These are phyloP conservation scores for Trigoniulus corallinus DNA, from an alignment of 1,140 invertebrate species.

Conservation along the genomic window DNA sequence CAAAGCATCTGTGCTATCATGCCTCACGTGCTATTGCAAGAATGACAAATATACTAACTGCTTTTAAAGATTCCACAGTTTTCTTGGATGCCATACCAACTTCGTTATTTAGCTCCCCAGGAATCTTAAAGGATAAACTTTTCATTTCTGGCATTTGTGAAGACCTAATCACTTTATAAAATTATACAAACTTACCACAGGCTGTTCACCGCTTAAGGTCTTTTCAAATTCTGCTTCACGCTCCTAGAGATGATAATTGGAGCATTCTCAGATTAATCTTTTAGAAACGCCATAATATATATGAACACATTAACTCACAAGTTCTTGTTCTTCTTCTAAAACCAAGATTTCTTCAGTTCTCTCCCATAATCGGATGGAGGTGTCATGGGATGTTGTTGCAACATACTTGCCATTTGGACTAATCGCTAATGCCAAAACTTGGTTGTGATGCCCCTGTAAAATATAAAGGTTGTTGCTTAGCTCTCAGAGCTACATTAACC, in stretches of 20 bases:
- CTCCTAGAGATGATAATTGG: constrained; percentile 32
- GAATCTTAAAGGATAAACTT: constrained; percentile 20
- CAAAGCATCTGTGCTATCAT: not conserved
- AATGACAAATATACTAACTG: constrained; percentile 33
- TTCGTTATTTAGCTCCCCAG: constrained; percentile 38
- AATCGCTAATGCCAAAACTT: constrained; percentile 54
- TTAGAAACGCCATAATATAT: no score
- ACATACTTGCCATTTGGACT: constrained; percentile 64
- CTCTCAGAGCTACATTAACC: not conserved
- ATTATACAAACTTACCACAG: constrained; percentile 36
- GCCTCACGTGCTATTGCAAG: not conserved
- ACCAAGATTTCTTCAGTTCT: constrained; percentile 77
- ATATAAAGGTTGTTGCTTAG: constrained; percentile 15
- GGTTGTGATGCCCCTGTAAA: constrained; percentile 53
- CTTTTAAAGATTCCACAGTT: constrained; percentile 78
- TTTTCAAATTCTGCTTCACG: constrained; percentile 51
- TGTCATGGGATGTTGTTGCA: constrained; percentile 72
- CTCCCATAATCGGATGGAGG: constrained; percentile 70
- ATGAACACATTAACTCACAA: constrained; percentile 17
- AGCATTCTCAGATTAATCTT: no score
- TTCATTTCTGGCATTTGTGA: no score
- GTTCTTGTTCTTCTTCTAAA: constrained; percentile 76
- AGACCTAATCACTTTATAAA: not conserved
- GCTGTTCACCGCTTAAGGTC: constrained; percentile 22
- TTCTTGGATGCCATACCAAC: constrained; percentile 69